Percentiles rank a stretch among this genome's conserved stretches.
These are phyloP conservation scores for Acrobasis consociella DNA, from an alignment of 2,888 invertebrate genomes.

Conservation along the genomic window DNA sequence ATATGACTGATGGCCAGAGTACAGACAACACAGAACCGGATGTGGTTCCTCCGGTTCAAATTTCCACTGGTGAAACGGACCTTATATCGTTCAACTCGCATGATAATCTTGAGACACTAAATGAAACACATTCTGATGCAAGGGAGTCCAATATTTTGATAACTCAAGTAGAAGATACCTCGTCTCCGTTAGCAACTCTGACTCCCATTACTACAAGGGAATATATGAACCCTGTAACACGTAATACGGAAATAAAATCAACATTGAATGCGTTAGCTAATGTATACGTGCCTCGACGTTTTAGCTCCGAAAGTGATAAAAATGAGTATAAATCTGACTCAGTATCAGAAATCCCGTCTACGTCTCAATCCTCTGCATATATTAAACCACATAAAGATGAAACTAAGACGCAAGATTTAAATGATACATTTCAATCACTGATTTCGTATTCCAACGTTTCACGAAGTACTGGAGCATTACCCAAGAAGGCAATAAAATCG, in stretches of 20 bases:
- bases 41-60: not conserved
- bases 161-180: not conserved
- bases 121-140: not conserved
- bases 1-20: slow-evolving; percentile 38
- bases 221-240: not conserved
- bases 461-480: slow-evolving; percentile 35
- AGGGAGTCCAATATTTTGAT: not conserved
- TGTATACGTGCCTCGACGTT: not conserved
- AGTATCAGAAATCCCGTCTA: no score
- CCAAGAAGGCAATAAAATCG: slow-evolving; percentile 31
- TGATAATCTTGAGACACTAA: not conserved
- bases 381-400: not conserved
- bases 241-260: not conserved
- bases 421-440: not conserved
- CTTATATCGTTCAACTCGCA: not conserved
- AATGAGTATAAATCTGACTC: no score
- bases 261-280: not conserved
- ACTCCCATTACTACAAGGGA: not conserved
- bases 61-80: not conserved
- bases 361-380: not conserved
- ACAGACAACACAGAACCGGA: slow-evolving; percentile 23
- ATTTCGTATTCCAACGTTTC: slow-evolving; percentile 4
- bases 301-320: not conserved
- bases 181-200: not conserved
- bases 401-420: not conserved